Base-by-base conservation (phyloP, 2,113 vertebrate genomes). In the Agelaius tricolor region DNA sequence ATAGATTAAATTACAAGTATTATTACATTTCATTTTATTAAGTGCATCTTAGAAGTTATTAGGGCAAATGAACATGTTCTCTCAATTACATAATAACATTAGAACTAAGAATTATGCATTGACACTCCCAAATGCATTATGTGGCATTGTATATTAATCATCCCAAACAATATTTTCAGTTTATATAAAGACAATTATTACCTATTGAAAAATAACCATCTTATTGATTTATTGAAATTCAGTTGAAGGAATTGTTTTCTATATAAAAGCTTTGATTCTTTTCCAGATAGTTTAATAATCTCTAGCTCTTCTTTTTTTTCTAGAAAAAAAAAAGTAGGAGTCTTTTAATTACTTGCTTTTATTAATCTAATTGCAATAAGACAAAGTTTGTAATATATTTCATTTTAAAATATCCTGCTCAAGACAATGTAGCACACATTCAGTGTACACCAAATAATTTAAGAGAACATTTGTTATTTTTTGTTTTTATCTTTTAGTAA, bases 1-100 rank as follows among this genome's bases (percentile, higher is more conserved):
- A 99, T 98, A 99, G 98, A 99, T 99, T 99, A 99, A 99, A 99
- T 99, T 99, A 99, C 98, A 98, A 98, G 98, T 99, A 99, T 99
- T 99, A 99, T 99, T 99, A 98, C 98, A 98, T 98, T 98, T 98
- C 98, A 98, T 99, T 99, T 99, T 99, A 99, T 99, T 99, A 99
- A 98, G 98, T 99, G 99, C 97, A 98, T 99, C 98, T 98, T 98
- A 98, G 98, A 99, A 99, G 99, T 99, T 99, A 99, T 98, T 98
- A 98, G 98, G 98, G 98, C 97, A 98, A 98, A 98, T 98, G 98
- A 98, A 98, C 98, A 98, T 98, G 98, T 98, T 98, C 98, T 98
- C 98, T 98, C 96, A 97, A 98, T 98, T 98, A 97, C 96, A 98
- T 98, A 98, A 98, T 98, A 98, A 98, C 97, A 97, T 98, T 98